Percentiles rank a stretch among this genome's conserved stretches.
phyloP scores from a whole-genome alignment of 2,113 vertebrate species.

The Agapornis roseicollis region DNA sequence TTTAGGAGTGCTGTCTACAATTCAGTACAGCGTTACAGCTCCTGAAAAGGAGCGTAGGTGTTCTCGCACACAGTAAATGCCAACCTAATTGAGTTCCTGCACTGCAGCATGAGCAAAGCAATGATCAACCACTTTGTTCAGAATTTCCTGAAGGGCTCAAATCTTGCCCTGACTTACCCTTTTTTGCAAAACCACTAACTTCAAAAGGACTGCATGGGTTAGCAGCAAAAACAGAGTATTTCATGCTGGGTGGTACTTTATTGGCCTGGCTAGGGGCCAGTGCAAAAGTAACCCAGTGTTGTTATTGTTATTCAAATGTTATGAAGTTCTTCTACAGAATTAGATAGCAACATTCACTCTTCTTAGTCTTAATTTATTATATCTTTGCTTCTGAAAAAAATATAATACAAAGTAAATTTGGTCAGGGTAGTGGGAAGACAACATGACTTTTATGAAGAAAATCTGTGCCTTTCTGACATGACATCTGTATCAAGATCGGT shows the following conservation, averaged over 20 bases:
- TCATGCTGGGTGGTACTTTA: constrained; percentile 30
- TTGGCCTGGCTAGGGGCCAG: constrained; percentile 17
- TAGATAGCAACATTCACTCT: not conserved
- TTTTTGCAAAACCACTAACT: not conserved
- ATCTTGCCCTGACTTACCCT: constrained; percentile 5
- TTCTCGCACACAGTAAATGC: not conserved
- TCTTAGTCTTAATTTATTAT: not conserved
- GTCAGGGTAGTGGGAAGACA: not conserved
- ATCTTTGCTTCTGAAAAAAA: not conserved
- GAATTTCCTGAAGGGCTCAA: constrained; percentile 23
- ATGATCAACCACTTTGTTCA: not conserved
- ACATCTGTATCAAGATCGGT: not conserved
- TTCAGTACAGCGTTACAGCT: not conserved
- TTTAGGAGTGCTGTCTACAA: not conserved
- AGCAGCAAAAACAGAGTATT: not conserved
- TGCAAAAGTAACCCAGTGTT: not conserved
- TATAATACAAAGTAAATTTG: not conserved
- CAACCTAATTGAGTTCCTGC: constrained; percentile 28
- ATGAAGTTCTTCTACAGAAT: not conserved
- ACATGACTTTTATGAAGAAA: not conserved
- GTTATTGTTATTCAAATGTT: not conserved
- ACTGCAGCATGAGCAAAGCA: not conserved
- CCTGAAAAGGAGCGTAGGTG: not conserved
- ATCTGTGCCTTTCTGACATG: not conserved
- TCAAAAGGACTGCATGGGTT: not conserved